Evolutionary conservation across 1,140 invertebrate species (phyloP), one percentile per base, ranked within the genome.

Genomic region (Cydia splendana): DNA sequence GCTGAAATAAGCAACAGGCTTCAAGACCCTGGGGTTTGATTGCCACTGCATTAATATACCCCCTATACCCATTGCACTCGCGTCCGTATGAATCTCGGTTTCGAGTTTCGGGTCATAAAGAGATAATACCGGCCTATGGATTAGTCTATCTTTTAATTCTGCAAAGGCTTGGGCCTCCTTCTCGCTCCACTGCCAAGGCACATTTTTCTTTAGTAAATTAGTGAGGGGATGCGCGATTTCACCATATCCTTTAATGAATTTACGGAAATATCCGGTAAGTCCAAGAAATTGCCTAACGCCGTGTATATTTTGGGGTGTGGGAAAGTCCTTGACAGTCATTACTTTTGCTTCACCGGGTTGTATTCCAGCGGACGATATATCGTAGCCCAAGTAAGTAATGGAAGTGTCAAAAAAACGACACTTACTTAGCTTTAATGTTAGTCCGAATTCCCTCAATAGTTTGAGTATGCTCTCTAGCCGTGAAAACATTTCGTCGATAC

Each of bases 81-180:
- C 81, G 65, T 84, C 80, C 5, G 83, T 83, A 67, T 81, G 80
- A 9, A 81, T 71, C 80, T 92, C 82, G 30, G 83, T 88, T 67
- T 82, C 76, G 20, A 82, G 80, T 34, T 81, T 76, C 18, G 86
- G 85, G 77, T 87, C 80, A 78, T 88, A 93, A 5, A 89, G 75
- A 65, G 78, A 77, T 34, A 93, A 80, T 13, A 88, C 74, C 15
- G 91, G 90, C 18, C 79, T 73, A 24, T 78, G 45, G 30, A 78
- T 13, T 67, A 85, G 75, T 45, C 78, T 78, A 53, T 76, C 42
- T 78, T 83, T 82, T 10, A 84, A 42, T 13, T 51, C 13, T 1
- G 18, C 6, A 45, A 78, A 78, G 1, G 77, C 77, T 18, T 65
- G 34, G 48, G 85, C 10, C 79, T 93, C 80, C 12, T 79, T 53